Conservation (phyloP, 2,888 invertebrate genomes). For the Euclidia mi region DNA sequence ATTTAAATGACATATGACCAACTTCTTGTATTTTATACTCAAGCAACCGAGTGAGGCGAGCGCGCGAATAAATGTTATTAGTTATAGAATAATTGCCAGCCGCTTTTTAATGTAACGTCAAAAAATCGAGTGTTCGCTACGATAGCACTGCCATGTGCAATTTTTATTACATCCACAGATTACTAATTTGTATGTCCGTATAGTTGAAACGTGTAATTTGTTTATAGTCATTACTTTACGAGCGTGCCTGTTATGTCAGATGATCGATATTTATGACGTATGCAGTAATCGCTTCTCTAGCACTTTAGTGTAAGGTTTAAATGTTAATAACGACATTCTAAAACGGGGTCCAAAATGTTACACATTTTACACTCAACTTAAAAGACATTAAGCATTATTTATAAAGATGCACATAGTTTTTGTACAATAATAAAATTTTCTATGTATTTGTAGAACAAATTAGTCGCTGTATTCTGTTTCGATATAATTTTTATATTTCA, state of each 20-base stretch:
- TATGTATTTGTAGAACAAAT: conserved; percentile 60
- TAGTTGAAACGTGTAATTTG: conserved; percentile 78
- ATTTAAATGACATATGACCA: conserved; percentile 42
- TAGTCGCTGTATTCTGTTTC: conserved; percentile 51
- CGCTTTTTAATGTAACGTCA: conserved; percentile 84
- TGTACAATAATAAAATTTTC: conserved; percentile 54
- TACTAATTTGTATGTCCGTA: conserved; percentile 75
- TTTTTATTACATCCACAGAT: conserved; percentile 77
- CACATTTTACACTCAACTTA: conserved; percentile 63
- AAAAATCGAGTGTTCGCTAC: conserved; percentile 84
- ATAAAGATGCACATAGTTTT: conserved; percentile 57
- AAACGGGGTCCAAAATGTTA: conserved; percentile 82
- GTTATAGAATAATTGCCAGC: conserved; percentile 88
- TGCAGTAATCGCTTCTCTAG: conserved; percentile 72
- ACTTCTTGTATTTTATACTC: conserved; percentile 36
- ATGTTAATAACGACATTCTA: conserved; percentile 83
- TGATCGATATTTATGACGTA: conserved; percentile 71
- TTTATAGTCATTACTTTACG: conserved; percentile 82
- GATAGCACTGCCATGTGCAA: conserved; percentile 89
- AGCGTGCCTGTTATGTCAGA: conserved; percentile 72
- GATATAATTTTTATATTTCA: conserved; percentile 51
- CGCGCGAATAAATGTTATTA: conserved; percentile 83
- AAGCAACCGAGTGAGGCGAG: conserved; percentile 65
- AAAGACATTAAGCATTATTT: conserved; percentile 65
- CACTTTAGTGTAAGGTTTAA: conserved; percentile 66